Base-by-base conservation (phyloP, 2,888 invertebrate genomes). In the Ichneumon xanthorius region DNA sequence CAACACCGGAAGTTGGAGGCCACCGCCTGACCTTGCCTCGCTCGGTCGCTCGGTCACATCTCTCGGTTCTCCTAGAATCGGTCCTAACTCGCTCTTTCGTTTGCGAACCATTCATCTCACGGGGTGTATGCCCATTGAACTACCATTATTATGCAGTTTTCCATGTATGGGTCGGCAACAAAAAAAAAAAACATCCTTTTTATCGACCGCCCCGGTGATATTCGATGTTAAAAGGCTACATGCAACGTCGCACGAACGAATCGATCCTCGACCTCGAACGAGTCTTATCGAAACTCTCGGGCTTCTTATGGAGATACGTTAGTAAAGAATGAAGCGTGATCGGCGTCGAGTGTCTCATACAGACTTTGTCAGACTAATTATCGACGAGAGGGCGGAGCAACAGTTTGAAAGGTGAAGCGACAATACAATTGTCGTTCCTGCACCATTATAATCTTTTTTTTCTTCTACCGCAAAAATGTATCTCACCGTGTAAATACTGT, bases 1-100 rank as follows among this genome's bases (percentile, higher is more conserved):
- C 90, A 92, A 90, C 90, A 92, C 93, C 93, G 93, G 93, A 93
- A 93, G 93, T 93, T 93, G 90, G 93, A 93, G 93, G 93, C 93
- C 93, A 93, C 91, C 88, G 92, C 87, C 90, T 93, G 93, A 93
- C 93, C 93, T 93, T 93, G 93, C 92, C 90, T 90, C 90, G 90
- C 88, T 92, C 90, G 91, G 88, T 90, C 89, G 87, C 86, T 88
- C 87, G 88, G 89, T 87, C 76, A 88, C 78, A 76, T 53, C 77
- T 40, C 67, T 53, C 63, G 55, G 37, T 50, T 40, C n/a, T 89
- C 88, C 84, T 82, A 80, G 73, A 77, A 30, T 63, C 63, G 58
- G 14, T 58, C 85, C 85, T 85, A 75, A 82, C 88, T 26, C 50
- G 50, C 33, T 80, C 67, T 68, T 80, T 84, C 50, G 61, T 82